These are phyloP conservation scores for Apis dorsata DNA, from an alignment of 1,140 invertebrate genomes.

Conservation along the genomic window DNA sequence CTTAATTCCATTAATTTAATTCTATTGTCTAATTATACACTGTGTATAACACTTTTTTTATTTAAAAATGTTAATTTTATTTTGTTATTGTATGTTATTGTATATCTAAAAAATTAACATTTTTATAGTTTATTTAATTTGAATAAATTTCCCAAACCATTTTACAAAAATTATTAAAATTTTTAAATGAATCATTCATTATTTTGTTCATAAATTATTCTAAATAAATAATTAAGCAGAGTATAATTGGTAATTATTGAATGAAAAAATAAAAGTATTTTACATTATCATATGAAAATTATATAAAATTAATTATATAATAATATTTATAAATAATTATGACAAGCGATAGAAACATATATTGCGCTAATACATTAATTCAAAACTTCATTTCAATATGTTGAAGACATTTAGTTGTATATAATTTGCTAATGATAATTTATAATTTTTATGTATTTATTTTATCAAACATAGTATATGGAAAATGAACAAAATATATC, in stretches of 20 bases:
- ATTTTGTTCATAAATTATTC: neutral
- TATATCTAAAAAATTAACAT: neutral
- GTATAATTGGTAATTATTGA: constrained; percentile 3
- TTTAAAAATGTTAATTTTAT: neutral
- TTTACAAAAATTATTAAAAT: neutral
- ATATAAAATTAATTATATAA: neutral
- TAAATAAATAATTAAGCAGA: neutral
- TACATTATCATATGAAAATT: neutral
- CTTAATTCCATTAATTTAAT: constrained; percentile 22
- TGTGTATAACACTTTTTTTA: constrained; percentile 8
- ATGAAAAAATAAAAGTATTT: neutral
- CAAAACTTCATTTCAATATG: neutral
- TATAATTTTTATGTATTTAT: constrained; percentile 7
- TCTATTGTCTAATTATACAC: constrained; percentile 7
- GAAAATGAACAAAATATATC: constrained; percentile 4
- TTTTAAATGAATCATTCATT: neutral
- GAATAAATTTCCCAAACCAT: neutral
- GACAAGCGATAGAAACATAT: constrained; percentile 10
- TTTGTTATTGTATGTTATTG: constrained; percentile 12
- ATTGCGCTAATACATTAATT: constrained; percentile 13
- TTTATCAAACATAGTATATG: constrained; percentile 6
- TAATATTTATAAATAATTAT: neutral
- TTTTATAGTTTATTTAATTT: neutral
- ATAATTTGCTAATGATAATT: neutral
- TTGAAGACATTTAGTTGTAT: neutral